Evolutionary conservation across 2,797 vertebrate species (phyloP), one percentile per base, ranked within the genome.

Genomic region (Sebastes variabilis): DNA sequence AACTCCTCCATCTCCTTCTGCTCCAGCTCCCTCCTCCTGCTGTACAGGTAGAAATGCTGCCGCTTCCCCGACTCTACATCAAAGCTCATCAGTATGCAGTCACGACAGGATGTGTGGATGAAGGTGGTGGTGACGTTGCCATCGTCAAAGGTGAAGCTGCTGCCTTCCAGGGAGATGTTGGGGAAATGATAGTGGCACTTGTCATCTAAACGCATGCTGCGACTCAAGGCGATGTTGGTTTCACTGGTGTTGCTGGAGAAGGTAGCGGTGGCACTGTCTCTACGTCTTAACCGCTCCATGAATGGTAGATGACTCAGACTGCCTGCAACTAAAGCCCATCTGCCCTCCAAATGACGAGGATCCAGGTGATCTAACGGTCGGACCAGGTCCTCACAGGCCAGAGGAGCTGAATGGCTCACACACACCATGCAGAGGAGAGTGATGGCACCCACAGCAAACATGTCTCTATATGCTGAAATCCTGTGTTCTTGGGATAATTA

Each of bases 321-420:
- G 20, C 10, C 80, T 6, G 82, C 83, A 5, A 87, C 52, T 14
- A 91, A 5, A 7, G 59, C 74, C 81, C 87, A 14, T 25, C 24
- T 79, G 1, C 86, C 86, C 24, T 74, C 67, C 52, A 85, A 54
- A 52, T 46, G 29, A 14, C 0, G 22, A 27, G 24, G 49, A 9
- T 75, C 49, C 7, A 71, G 18, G 11, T 24, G 66, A n/a, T 61
- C 80, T 30, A 73, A 10, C 30, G 87, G 86, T 30, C 55, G 71
- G 34, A 80, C 7, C 62, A 85, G 59, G 12, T 80, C 70, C 16
- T 88, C 80, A 18, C 89, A 91, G 30, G 42, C 18, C 5, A 66
- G 71, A 58, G 77, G 71, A 34, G 78, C 80, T 13, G 86, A 75
- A 7, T 32, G 52, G 58, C 73, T 67, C 66, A 34, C 10, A 18